phyloP scores from a whole-genome alignment of 2,797 vertebrate genomes.

The Neoniphon sammara region DNA sequence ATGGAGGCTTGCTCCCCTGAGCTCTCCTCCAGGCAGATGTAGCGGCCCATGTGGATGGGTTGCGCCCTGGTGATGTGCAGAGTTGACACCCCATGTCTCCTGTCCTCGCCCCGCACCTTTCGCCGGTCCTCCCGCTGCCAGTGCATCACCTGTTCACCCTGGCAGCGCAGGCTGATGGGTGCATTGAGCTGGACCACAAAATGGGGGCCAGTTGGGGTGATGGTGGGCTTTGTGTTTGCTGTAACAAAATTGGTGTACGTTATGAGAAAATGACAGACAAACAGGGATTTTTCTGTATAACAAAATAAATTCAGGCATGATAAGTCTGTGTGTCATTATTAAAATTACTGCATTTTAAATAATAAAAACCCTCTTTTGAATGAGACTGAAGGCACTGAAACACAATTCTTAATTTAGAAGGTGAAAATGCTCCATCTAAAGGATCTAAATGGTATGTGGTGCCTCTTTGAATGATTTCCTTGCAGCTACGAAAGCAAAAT shows the following conservation, averaged over 20 bases:
- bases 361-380: no score
- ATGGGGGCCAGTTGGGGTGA: constrained; percentile 76
- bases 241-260: background rate
- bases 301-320: background rate
- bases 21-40: constrained; percentile 85
- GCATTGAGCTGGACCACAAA: constrained; percentile 81
- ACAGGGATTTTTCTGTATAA: background rate
- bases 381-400: no score
- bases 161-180: constrained; percentile 84
- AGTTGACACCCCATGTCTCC: constrained; percentile 52
- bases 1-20: constrained; percentile 81
- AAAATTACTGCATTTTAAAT: no score
- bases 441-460: background rate
- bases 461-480: background rate
- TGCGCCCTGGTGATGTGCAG: constrained; percentile 70
- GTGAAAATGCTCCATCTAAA: background rate
- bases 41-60: constrained; percentile 85
- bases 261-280: background rate
- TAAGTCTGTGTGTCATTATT: background rate
- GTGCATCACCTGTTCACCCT: constrained; percentile 76
- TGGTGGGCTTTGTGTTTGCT: constrained; percentile 79
- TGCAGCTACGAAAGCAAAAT: background rate
- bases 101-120: constrained; percentile 60
- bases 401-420: no score
- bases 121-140: constrained; percentile 86